Evolutionary conservation across 2,888 invertebrate species (phyloP).

Genomic region (Tenodera sinensis): DNA sequence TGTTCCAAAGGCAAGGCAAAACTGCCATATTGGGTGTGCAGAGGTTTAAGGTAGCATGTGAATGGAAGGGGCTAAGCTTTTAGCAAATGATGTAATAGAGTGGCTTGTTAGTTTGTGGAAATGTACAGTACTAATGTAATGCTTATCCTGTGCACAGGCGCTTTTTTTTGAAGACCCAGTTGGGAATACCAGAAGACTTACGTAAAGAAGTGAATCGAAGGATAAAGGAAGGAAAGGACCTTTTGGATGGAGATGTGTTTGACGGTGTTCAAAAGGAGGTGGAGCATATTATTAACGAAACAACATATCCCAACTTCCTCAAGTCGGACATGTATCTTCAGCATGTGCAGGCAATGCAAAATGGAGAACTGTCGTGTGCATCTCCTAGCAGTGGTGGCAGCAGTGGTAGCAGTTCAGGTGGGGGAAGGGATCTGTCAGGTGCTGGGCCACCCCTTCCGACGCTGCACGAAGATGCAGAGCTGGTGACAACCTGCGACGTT

Average conservation of each 20-base stretch:
- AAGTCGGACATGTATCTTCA: slow-evolving; percentile 88
- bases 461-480: slow-evolving; percentile 80
- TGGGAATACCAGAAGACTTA: slow-evolving; percentile 79
- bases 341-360: slow-evolving; percentile 64
- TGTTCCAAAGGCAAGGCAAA: too few species aligned
- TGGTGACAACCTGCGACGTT: slow-evolving; percentile 41
- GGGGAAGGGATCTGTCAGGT: slow-evolving; percentile 29
- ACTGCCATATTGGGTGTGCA: too few species aligned
- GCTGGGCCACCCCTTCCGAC: slow-evolving; percentile 55
- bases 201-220: slow-evolving; percentile 72
- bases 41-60: too few species aligned
- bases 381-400: slow-evolving; percentile 31
- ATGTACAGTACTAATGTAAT: background rate
- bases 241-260: slow-evolving; percentile 69
- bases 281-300: slow-evolving; percentile 78
- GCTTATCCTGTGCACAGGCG: slow-evolving; percentile 42
- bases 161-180: slow-evolving; percentile 75
- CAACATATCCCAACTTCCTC: slow-evolving; percentile 89
- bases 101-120: too few species aligned
- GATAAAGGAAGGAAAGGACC: slow-evolving; percentile 57
- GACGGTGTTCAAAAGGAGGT: slow-evolving; percentile 80
- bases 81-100: too few species aligned
- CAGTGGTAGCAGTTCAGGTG: slow-evolving; percentile 41
- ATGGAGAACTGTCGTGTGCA: slow-evolving; percentile 9
- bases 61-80: too few species aligned